A percentile compares a stretch with the other conserved stretches of the same genome.
Evolutionary conservation across 2,888 invertebrate genomes (phyloP).

Genomic region (Callinectes sapidus): DNA sequence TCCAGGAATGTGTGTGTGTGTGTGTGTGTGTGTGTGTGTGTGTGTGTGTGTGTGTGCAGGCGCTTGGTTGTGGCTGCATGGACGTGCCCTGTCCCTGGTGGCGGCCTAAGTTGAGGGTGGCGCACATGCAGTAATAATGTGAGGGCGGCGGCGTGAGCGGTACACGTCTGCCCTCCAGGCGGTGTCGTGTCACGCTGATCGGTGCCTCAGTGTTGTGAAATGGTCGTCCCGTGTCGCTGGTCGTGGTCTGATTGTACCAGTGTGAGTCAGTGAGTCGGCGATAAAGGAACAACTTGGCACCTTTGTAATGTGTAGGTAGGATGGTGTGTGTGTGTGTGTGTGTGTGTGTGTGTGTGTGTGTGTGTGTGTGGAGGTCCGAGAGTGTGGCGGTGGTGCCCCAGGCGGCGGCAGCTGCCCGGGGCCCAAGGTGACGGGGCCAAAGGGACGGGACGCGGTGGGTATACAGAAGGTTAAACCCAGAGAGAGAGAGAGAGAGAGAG

Average conservation of each 20-base stretch:
- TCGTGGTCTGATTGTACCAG: not conserved
- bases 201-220: not conserved
- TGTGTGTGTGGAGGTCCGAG: not conserved
- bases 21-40: not conserved
- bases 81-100: not conserved
- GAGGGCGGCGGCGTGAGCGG: not conserved
- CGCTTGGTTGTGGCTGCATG: not conserved
- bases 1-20: not conserved
- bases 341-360: not conserved
- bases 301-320: not conserved
- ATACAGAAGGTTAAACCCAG: not conserved
- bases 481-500: not conserved
- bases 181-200: not conserved
- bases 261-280: slow-evolving; percentile 16
- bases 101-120: not conserved
- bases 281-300: not conserved
- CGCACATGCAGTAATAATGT: not conserved
- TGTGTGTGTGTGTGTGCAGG: not conserved
- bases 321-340: not conserved
- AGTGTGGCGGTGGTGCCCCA: not conserved
- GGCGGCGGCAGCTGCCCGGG: not conserved
- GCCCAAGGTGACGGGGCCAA: not conserved
- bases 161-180: not conserved
- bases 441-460: not conserved
- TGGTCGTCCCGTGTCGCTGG: not conserved